Base-by-base conservation (phyloP, 1,140 invertebrate species). In the Teleogryllus occipitalis region DNA sequence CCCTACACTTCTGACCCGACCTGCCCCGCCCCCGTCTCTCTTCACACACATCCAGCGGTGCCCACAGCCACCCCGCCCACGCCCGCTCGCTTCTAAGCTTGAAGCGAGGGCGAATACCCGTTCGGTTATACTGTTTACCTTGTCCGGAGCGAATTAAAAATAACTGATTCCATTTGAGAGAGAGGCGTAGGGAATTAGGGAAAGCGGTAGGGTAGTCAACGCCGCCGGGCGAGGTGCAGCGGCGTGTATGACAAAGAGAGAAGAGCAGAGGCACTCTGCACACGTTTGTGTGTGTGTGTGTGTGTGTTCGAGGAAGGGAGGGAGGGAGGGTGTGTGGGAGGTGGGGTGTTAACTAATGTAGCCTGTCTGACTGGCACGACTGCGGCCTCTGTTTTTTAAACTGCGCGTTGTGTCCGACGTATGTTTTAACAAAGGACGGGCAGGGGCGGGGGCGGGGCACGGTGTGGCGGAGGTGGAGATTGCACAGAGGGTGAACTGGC, bases 151-250 rank as follows among this genome's bases (percentile, higher is more conserved):
- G 54, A 65, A 65, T 65, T 65, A 65, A 65, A 65, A 65, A 65
- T 65, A 65, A 65, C 54, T 65, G 54, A 65, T 65, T 54, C 54
- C 54, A 65, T 65, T 65, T 65, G 27, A 65, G 54, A 65, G 54
- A 14, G 54, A 7, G 2, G 54, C 10, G 54, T 18, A 18, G 54
- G 54, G 18, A 65, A 65, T 65, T 65, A 65, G 54, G 54, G 7
- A 18, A 65, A 65, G 54, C 10, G 54, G 2, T 65, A 65, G 54
- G 27, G 27, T 39, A 1, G 27, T 39, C 27, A 39, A 5, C 27
- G 27, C 27, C 27, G 27, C n/a, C n/a, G n/a, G n/a, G 49, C 49
- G 15, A 15, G 15, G 49, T 8, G 49, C 18, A 18, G 54, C 18
- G 7, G 54, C 10, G 49, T 65, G 54, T 18, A 65, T 65, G 10